A percentile compares a stretch with the other conserved stretches of the same genome.
Conservation (phyloP, 2,888 invertebrate genomes). For the Drosophila parthenogenetica region DNA sequence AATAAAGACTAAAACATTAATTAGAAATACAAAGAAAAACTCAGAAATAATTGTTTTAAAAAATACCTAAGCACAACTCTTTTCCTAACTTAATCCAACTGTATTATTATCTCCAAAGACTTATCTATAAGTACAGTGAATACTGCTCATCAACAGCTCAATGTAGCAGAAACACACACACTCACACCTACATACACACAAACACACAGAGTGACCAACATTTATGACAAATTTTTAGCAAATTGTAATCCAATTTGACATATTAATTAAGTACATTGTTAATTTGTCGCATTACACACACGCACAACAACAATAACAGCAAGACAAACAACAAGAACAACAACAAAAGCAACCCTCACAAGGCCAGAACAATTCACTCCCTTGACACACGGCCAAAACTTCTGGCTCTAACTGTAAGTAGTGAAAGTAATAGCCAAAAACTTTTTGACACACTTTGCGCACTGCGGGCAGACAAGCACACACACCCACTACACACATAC, state of each 20-base stretch:
- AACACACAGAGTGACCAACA: constrained; percentile 32
- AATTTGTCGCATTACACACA: constrained; percentile 75
- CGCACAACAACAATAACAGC: constrained; percentile 20
- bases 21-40: too few species aligned
- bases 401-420: constrained; percentile 62
- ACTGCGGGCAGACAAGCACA: constrained; percentile 43
- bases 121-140: constrained; percentile 16
- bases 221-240: constrained; percentile 76
- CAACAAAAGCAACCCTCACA: constrained; percentile 39
- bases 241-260: constrained; percentile 77
- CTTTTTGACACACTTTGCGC: constrained; percentile 77
- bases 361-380: constrained; percentile 1
- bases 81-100: neutral
- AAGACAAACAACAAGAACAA: constrained; percentile 1
- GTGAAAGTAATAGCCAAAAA: constrained; percentile 78
- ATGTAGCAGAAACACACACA: constrained; percentile 25
- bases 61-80: too few species aligned
- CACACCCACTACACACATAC: constrained; percentile 6
- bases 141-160: constrained; percentile 14
- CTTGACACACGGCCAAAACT: constrained; percentile 16
- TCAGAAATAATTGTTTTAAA: too few species aligned
- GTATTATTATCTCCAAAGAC: neutral
- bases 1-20: too few species aligned
- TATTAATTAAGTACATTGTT: constrained; percentile 79
- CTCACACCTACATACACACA: neutral